These are phyloP conservation scores for Diabrotica virgifera DNA, from an alignment of 1,140 invertebrate species.

Conservation along the genomic window DNA sequence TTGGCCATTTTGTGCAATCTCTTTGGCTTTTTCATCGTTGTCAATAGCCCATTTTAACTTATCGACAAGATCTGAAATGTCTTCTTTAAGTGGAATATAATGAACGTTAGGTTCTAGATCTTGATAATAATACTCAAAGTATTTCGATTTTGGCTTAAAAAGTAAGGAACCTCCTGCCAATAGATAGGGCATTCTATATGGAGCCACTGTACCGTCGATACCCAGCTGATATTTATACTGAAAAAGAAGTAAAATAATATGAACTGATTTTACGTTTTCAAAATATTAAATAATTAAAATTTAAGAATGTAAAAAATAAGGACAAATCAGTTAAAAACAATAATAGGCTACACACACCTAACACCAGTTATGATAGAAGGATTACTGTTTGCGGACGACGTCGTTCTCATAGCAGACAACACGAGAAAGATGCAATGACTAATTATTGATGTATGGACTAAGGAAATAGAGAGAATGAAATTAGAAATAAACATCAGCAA, in stretches of 20 bases:
- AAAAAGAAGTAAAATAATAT: conserved; percentile 39
- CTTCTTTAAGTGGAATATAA: conserved; percentile 77
- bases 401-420: no score
- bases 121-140: conserved; percentile 93
- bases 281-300: no score
- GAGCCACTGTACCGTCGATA: conserved; percentile 94
- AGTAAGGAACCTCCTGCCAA: conserved; percentile 82
- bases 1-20: conserved; percentile 70
- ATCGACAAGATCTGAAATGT: conserved; percentile 79
- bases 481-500: no score
- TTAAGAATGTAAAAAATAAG: no score
- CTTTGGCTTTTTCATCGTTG: conserved; percentile 69
- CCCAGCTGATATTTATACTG: conserved; percentile 96
- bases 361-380: no score
- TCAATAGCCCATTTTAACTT: conserved; percentile 76
- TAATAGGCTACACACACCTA: no score
- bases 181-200: conserved; percentile 91
- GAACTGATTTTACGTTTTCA: no score
- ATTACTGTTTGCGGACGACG: no score
- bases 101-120: conserved; percentile 73
- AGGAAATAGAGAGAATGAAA: no score
- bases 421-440: no score
- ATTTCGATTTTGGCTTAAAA: conserved; percentile 89
- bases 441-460: no score
- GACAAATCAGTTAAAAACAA: no score